Percentiles rank a stretch among this genome's conserved stretches.
Conservation (phyloP, 2,888 invertebrate genomes). For the Drosophila robusta region DNA sequence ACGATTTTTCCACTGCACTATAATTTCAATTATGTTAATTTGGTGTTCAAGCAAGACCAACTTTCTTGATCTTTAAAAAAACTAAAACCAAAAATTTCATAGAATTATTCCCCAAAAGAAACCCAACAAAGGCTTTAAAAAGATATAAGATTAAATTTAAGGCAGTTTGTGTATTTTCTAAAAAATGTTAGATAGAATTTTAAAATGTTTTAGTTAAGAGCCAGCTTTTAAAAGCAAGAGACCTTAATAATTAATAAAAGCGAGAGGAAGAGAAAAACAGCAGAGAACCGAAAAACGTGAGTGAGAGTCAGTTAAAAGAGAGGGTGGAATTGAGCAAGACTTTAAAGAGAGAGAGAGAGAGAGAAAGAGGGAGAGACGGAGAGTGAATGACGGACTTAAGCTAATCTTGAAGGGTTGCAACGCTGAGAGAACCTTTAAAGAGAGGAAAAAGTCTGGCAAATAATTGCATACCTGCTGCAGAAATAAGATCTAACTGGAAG, state of each 20-base stretch:
- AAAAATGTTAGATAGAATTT: neutral
- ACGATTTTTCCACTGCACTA: too few relatives aligned
- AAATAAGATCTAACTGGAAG: neutral
- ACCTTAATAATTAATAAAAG: neutral
- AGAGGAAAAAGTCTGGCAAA: neutral
- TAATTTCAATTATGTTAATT: too few relatives aligned
- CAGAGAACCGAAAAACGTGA: neutral
- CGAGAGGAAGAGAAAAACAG: neutral
- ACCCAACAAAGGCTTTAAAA: too few relatives aligned
- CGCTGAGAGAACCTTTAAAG: neutral
- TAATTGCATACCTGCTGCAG: conserved; percentile 26
- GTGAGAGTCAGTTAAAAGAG: conserved; percentile 1
- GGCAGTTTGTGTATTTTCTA: too few relatives aligned
- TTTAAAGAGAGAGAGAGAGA: neutral
- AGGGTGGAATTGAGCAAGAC: neutral
- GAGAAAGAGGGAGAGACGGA: neutral
- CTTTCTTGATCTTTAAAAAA: too few relatives aligned
- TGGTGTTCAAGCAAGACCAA: too few relatives aligned
- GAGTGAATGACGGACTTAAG: neutral
- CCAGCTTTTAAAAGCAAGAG: neutral
- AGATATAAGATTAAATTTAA: too few relatives aligned
- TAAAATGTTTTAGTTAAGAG: neutral
- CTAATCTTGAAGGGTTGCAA: conserved; percentile 22
- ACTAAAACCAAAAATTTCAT: too few relatives aligned
- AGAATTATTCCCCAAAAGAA: too few relatives aligned